Base-by-base conservation (phyloP, 2,888 invertebrate species). In the Pammene fasciana region DNA sequence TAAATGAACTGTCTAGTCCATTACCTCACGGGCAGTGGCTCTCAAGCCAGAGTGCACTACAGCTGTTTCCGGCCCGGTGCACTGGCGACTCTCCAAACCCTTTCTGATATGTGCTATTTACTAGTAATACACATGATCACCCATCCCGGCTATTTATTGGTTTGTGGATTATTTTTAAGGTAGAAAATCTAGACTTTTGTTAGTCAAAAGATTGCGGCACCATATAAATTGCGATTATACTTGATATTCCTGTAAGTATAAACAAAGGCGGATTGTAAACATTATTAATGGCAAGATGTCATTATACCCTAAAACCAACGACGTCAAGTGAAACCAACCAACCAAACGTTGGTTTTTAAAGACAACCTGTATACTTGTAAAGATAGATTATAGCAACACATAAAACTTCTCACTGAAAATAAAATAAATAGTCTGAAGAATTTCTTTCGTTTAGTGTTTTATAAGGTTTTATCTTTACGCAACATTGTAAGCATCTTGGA, bases 1-100 rank as follows among this genome's bases (percentile, higher is more conserved):
- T 50, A 48, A 61, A 61, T 36, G 61, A 50, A 55, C 54, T 61
- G 61, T 62, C 61, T 55, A 16, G 56, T 38, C 48, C 67, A 56
- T 68, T 68, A 68, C 55, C 38, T 48, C 48, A 48, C 56, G 55
- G 48, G 16, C 55, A 34, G 61, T 43, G 45, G 66, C 38, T 36
- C 16, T 16, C 16, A 50, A 46, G 45, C 36, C 55, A 18, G 16
- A 62, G 61, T 56, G 62, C 60, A 45, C 54, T 46, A 6, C 41
- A 55, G 55, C 67, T 72, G 67, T 72, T 76, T 79, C 75, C 76
- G 73, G 73, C 70, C 76, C 76, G 78, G 68, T 74, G 78, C 81
- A 73, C 80, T 77, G 79, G 76, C 79, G 73, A 72, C 62, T 52
- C 74, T 78, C 77, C 76, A 80, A 79, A 76, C 75, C 75, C 73